These are phyloP conservation scores for Anorthoa munda DNA, from an alignment of 2,888 invertebrate species.

Conservation along the genomic window DNA sequence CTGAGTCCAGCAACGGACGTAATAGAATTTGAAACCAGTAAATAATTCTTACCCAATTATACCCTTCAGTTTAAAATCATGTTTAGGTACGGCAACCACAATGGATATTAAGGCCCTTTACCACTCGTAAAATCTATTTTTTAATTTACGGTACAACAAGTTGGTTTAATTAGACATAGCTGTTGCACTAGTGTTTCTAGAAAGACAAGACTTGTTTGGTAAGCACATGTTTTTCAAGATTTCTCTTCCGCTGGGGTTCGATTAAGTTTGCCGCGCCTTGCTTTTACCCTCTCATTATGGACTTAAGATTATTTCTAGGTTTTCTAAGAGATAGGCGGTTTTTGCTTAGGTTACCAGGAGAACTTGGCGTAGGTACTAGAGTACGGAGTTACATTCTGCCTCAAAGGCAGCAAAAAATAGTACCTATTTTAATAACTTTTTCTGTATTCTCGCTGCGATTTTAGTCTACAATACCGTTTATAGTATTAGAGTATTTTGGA, in stretches of 20 bases:
- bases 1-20: not conserved
- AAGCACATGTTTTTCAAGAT: slow-evolving; percentile 72
- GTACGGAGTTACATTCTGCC: not conserved
- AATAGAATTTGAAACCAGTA: not conserved
- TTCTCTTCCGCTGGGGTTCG: slow-evolving; percentile 72
- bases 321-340: slow-evolving; percentile 45
- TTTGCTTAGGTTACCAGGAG: slow-evolving; percentile 8
- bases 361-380: not conserved
- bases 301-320: slow-evolving; percentile 32
- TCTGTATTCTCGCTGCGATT: not conserved
- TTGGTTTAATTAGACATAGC: slow-evolving; percentile 24
- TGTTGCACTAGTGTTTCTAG: slow-evolving; percentile 34
- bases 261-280: slow-evolving; percentile 57
- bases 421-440: not conserved
- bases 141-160: slow-evolving; percentile 14
- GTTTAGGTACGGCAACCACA: not conserved
- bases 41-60: not conserved
- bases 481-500: not conserved
- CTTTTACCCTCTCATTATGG: slow-evolving; percentile 54
- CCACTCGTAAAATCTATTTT: not conserved
- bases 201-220: slow-evolving; percentile 56
- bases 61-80: not conserved
- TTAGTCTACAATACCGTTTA: not conserved
- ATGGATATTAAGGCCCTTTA: not conserved
- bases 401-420: not conserved